These are phyloP conservation scores for Onchidella celtica DNA, from an alignment of 2,888 invertebrate genomes.

Conservation along the genomic window DNA sequence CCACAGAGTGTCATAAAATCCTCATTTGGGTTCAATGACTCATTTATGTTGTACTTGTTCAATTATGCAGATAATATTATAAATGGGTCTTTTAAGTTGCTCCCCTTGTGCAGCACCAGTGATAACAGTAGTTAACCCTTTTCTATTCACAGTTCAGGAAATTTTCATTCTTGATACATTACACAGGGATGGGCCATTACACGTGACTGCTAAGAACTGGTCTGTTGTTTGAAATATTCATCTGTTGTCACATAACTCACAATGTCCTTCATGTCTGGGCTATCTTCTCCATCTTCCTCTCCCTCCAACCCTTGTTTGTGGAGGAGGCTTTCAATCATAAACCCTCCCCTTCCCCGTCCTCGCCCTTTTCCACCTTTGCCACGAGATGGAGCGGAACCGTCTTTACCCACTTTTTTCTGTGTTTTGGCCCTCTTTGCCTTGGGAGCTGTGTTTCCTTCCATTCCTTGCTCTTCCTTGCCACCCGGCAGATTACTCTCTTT, in stretches of 20 bases:
- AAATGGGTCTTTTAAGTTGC: no score
- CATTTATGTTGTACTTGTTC: no score
- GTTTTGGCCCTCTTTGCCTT: conserved; percentile 43
- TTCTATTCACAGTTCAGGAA: no score
- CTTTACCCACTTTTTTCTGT: conserved; percentile 38
- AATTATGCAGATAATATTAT: no score
- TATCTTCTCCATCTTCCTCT: conserved; percentile 62
- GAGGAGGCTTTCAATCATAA: conserved; percentile 66
- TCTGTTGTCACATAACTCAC: conserved; percentile 68
- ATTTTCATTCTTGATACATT: no score
- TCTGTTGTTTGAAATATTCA: conserved; percentile 61
- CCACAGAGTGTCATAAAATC: no score
- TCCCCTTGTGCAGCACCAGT: no score
- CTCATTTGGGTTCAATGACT: no score
- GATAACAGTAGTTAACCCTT: no score
- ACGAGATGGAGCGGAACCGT: background rate
- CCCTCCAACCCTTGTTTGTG: conserved; percentile 20
- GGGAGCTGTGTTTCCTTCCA: conserved; percentile 31
- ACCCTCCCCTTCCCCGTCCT: conserved; percentile 57
- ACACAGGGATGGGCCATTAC: background rate
- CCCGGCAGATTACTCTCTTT: background rate
- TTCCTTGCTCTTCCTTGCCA: conserved; percentile 14
- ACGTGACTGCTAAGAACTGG: conserved; percentile 41
- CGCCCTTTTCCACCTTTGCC: conserved; percentile 33
- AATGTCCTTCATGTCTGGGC: conserved; percentile 68